Conservation (phyloP, 2,888 invertebrate genomes). For the Agonopterix alstromeriana region DNA sequence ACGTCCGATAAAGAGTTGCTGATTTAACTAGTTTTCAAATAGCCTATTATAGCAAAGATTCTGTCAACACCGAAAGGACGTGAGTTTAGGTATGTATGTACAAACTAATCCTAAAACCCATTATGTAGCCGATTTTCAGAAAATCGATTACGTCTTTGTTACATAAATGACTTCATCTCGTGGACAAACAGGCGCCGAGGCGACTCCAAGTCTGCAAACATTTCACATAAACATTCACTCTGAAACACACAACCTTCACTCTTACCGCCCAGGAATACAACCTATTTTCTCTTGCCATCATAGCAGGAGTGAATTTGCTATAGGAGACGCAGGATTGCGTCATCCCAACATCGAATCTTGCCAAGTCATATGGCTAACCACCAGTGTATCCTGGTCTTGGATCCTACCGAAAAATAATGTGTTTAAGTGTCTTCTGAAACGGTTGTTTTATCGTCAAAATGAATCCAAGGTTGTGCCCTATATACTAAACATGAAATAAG, state of each 20-base stretch:
- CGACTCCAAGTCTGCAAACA: conserved; percentile 40
- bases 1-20: too few species aligned
- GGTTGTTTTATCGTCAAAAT: conserved; percentile 27
- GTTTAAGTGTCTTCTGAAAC: conserved; percentile 13
- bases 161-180: conserved; percentile 10
- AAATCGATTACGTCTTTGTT: not conserved
- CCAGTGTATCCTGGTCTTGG: conserved; percentile 28
- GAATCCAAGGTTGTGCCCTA: conserved; percentile 34
- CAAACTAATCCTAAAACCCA: too few species aligned
- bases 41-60: too few species aligned
- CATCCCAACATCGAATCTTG: conserved; percentile 31
- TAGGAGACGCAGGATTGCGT: conserved; percentile 38
- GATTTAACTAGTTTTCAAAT: too few species aligned
- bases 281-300: conserved; percentile 11
- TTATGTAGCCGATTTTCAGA: too few species aligned
- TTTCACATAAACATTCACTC: conserved; percentile 14
- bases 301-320: conserved; percentile 5
- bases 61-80: too few species aligned
- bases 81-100: too few species aligned
- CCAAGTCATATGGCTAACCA: conserved; percentile 26
- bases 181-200: conserved; percentile 29
- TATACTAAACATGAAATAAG: conserved; percentile 17
- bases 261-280: conserved; percentile 11
- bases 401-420: not conserved
- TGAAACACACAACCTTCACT: conserved; percentile 1